phyloP scores from a whole-genome alignment of 1,140 invertebrate species.

The Macrobrachium rosenbergii region DNA sequence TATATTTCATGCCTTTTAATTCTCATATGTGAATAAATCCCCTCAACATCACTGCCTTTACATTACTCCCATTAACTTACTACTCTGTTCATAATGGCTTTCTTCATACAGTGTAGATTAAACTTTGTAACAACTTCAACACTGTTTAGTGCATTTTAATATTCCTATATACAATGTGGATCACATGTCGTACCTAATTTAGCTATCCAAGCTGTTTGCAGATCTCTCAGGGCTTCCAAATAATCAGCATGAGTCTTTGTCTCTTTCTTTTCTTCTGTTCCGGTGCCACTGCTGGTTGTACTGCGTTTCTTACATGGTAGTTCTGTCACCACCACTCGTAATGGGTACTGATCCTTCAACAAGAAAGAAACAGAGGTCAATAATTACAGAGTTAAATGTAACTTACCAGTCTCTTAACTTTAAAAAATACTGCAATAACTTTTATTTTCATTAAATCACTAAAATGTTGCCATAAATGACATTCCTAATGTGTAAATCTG shows the following conservation, averaged over 20 bases:
- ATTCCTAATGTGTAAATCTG: background rate
- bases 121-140: too few relatives aligned
- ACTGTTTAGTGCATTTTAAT: too few relatives aligned
- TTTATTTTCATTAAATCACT: background rate
- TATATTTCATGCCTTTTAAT: too few relatives aligned
- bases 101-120: too few relatives aligned
- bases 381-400: background rate
- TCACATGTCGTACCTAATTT: slow-evolving; percentile 29
- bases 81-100: too few relatives aligned
- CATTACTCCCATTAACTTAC: too few relatives aligned
- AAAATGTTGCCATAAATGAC: background rate
- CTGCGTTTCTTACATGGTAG: slow-evolving; percentile 52
- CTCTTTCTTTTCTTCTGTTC: slow-evolving; percentile 52
- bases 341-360: slow-evolving; percentile 39
- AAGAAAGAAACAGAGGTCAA: background rate
- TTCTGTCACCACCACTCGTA: slow-evolving; percentile 48
- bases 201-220: slow-evolving; percentile 55
- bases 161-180: too few relatives aligned
- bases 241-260: slow-evolving; percentile 41
- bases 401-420: background rate
- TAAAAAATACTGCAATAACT: background rate
- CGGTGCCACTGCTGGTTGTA: slow-evolving; percentile 11
- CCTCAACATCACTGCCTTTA: too few relatives aligned
- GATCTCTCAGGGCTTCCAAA: slow-evolving; percentile 44
- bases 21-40: too few relatives aligned